Evolutionary conservation across 1,140 invertebrate genomes (phyloP), one percentile per base, ranked within the genome.

Genomic region (Nymphalis io): DNA sequence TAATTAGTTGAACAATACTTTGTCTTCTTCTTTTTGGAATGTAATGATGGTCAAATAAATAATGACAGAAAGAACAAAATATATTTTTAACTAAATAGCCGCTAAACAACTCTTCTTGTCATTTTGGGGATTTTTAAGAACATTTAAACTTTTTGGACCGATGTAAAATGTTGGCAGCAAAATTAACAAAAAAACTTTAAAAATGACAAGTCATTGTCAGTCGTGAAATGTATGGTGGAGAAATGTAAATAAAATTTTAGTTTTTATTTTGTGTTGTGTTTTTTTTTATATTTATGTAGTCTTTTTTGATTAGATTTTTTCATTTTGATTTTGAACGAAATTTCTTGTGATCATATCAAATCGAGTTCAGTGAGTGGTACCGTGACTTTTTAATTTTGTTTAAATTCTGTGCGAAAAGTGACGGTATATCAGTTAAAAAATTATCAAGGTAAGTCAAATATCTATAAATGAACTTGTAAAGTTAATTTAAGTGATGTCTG

Each of bases 161-260:
- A 8, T 33, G 27, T 1, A 33, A 33, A 33, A 33, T 33, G 0
- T 3, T 33, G 27, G 27, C 27, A 33, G 27, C n/a, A 18, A 3
- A 2, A 51, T 18, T 51, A 18, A 18, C 8, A 10, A 48, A 10
- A 20, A 51, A 51, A 51, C 18, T 3, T 18, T 11, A 3, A 51
- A 12, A 51, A 20, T 10, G 12, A 51, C 11, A 6, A 51, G 11
- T 20, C 13, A 46, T 21, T 76, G 68, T 72, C 76, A 86, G 85
- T 87, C 71, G 80, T 77, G 70, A 82, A 64, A 81, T 70, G 81
- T 79, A 87, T 88, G 81, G 79, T 78, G 77, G 60, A 83, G 87
- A 76, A 74, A 88, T 90, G 88, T 90, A 83, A 90, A 79, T 87
- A 78, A 88, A 88, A 88, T 87, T 89, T 89, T 84, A 81, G 82